Conservation (phyloP, 2,888 invertebrate genomes). For the Augochlorella aurata region DNA sequence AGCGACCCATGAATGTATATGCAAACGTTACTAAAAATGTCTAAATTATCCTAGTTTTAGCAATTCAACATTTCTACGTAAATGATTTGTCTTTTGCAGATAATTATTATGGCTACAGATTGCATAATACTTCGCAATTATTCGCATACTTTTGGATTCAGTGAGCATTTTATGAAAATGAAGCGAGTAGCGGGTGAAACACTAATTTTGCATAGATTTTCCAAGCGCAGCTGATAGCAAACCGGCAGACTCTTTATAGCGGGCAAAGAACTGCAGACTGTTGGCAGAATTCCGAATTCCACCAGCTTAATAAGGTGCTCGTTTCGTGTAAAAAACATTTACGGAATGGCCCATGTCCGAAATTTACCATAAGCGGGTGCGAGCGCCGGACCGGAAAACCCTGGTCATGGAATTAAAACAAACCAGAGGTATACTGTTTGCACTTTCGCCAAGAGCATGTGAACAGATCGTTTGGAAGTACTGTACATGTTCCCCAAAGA, state of each 20-base stretch:
- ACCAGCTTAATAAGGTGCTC: not conserved
- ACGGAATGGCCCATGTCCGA: not conserved
- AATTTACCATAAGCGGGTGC: not conserved
- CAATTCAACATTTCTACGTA: too few species aligned
- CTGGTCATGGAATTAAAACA: not conserved
- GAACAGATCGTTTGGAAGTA: not conserved
- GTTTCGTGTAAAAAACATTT: conserved; percentile 4
- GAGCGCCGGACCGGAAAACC: not conserved
- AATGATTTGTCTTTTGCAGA: not conserved
- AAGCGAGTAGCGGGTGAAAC: not conserved
- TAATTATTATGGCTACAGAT: too few species aligned
- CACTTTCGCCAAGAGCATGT: not conserved
- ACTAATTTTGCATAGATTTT: not conserved
- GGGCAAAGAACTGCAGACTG: not conserved
- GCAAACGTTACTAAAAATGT: too few species aligned
- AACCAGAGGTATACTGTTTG: not conserved
- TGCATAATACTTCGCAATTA: not conserved
- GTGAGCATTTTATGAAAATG: not conserved
- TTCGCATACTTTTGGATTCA: not conserved
- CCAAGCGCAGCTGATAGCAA: conserved; percentile 1
- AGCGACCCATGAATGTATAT: too few species aligned
- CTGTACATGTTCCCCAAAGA: not conserved
- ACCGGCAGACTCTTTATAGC: not conserved
- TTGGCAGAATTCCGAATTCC: not conserved
- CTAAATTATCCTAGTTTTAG: too few species aligned